phyloP scores from a whole-genome alignment of 1,140 invertebrate genomes.

The Panagrolaimus sp. region DNA sequence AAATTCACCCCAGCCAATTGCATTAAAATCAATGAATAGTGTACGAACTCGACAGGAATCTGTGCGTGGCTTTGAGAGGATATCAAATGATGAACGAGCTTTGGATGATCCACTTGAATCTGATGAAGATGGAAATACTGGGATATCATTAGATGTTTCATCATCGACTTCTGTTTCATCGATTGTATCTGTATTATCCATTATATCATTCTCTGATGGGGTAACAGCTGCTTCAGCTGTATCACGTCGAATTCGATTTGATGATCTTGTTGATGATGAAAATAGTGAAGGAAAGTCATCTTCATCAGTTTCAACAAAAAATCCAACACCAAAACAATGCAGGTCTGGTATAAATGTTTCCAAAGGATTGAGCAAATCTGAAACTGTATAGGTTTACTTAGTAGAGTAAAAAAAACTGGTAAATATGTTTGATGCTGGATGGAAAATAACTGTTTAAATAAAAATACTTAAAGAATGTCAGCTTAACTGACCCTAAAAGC shows the following conservation, averaged over 20 bases:
- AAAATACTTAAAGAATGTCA: no score
- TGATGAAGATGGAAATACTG: not conserved
- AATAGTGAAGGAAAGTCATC: not conserved
- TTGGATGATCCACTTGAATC: slow-evolving; percentile 16
- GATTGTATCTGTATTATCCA: no score
- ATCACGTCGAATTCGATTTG: slow-evolving; percentile 7
- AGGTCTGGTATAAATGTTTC: not conserved
- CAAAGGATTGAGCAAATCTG: no score
- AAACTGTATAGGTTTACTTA: no score
- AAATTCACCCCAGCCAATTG: slow-evolving; percentile 82
- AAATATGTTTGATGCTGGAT: no score
- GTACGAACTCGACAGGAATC: slow-evolving; percentile 70
- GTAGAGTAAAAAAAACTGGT: no score
- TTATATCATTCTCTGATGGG: not conserved
- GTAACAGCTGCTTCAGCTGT: no score
- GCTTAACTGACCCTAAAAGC: no score
- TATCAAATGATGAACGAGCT: slow-evolving; percentile 16
- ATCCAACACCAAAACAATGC: slow-evolving; percentile 18
- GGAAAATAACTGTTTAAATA: no score
- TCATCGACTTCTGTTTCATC: slow-evolving; percentile 13
- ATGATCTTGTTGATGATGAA: slow-evolving; percentile 15
- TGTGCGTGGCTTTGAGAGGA: not conserved
- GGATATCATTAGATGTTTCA: slow-evolving; percentile 1
- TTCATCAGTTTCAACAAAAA: slow-evolving; percentile 15
- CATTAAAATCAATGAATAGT: slow-evolving; percentile 87